A percentile compares a stretch with the other conserved stretches of the same genome.
phyloP scores from a whole-genome alignment of 2,888 invertebrate species.

The Drosophila formosana region DNA sequence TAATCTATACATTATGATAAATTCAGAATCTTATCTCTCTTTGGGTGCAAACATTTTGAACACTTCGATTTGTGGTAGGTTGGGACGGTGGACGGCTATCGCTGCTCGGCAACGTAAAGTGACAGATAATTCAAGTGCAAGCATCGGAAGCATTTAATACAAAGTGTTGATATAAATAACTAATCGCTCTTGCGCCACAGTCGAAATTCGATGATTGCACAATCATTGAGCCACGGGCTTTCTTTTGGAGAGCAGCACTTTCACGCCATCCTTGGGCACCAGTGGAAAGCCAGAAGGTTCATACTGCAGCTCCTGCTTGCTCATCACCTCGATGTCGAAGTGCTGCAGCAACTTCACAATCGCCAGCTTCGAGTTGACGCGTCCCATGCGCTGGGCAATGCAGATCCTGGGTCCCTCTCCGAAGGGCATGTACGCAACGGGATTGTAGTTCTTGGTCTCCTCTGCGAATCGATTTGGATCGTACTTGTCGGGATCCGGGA shows the following conservation, averaged over 20 bases:
- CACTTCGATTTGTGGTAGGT: slow-evolving; percentile 28
- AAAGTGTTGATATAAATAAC: slow-evolving; percentile 42
- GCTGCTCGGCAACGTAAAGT: too few relatives aligned
- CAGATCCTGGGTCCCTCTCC: slow-evolving; percentile 85
- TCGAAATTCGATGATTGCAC: background rate
- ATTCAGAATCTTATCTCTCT: slow-evolving; percentile 4
- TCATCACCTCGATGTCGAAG: slow-evolving; percentile 70
- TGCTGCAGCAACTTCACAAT: slow-evolving; percentile 72
- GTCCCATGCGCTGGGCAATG: slow-evolving; percentile 83
- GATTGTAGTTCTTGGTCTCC: slow-evolving; percentile 71
- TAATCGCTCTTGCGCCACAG: background rate
- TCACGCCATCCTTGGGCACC: slow-evolving; percentile 73
- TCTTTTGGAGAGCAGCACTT: slow-evolving; percentile 69
- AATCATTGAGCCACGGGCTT: background rate
- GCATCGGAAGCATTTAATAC: slow-evolving; percentile 58
- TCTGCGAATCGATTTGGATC: slow-evolving; percentile 84
- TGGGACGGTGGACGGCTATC: too few relatives aligned
- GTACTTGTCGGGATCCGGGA: slow-evolving; percentile 84
- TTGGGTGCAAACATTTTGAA: background rate
- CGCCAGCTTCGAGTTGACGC: slow-evolving; percentile 75
- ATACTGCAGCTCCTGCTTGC: slow-evolving; percentile 69
- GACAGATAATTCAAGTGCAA: too few relatives aligned
- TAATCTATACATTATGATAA: background rate
- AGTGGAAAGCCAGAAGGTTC: slow-evolving; percentile 66
- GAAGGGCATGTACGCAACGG: slow-evolving; percentile 83